Evolutionary conservation across 1,140 invertebrate species (phyloP), one percentile per base, ranked within the genome.

Genomic region (Bombus fervidus): DNA sequence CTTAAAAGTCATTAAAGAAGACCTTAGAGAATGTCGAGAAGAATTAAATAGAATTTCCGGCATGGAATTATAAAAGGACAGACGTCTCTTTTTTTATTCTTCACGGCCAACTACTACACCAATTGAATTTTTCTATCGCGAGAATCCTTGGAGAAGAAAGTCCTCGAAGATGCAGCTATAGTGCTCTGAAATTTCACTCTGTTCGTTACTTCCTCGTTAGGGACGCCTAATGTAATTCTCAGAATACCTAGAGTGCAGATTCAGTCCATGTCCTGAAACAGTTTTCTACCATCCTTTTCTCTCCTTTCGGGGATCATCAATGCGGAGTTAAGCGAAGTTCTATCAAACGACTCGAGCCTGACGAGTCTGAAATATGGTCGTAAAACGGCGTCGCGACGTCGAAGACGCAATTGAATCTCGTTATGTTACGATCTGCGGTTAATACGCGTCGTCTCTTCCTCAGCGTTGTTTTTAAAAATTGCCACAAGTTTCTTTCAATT

Each of bases 201-300:
- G 66, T 85, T 85, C 83, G 57, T 85, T 84, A 80, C 75, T 78
- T 79, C n/a, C 75, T 84, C 82, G 82, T 84, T 84, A 84, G 66
- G 68, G 25, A 72, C 6, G 82, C 83, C 62, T 62, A 77, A 85
- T 79, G 37, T 47, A 85, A 85, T 85, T 84, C 53, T 39, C 47
- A 39, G 64, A 84, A 84, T 84, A 53, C 59, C 66, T 53, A 66
- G 75, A 71, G n/a, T 31, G n/a, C 39, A 41, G 31, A 37, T 47
- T 15, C 69, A 2, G 39, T 22, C 9, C 4, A 37, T 39, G 68
- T n/a, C 15, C 13, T 13, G 28, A 25, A 2, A 72, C 12, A 39
- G 12, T 28, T 62, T 5, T 5, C 28, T 12, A 13, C 10, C 47
- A 4, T 9, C 22, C 15, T 15, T 22, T 12, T 10, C 18, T 34